Evolutionary conservation across 2,797 vertebrate genomes (phyloP).

Genomic region (Heliangelus exortis): DNA sequence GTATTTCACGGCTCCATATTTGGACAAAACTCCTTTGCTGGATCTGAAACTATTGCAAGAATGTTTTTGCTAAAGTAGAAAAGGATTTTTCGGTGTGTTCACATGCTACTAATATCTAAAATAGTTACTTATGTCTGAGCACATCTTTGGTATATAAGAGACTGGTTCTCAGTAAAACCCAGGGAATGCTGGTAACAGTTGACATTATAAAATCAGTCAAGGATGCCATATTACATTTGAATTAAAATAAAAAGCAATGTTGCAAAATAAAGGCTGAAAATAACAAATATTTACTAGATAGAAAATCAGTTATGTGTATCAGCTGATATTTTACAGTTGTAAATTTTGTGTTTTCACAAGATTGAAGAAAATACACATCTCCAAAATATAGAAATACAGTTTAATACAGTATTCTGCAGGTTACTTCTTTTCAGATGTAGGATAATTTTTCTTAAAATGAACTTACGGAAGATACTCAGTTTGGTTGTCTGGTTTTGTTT

Average conservation of each 20-base stretch:
- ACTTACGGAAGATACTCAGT: not conserved
- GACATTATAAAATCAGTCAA: not conserved
- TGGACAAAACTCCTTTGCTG: conserved; percentile 67
- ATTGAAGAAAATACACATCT: not conserved
- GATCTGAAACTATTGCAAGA: conserved; percentile 70
- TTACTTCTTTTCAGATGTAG: not conserved
- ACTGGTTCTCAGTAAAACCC: not conserved
- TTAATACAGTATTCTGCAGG: not conserved
- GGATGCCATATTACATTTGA: not conserved
- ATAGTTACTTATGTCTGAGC: conserved; percentile 44
- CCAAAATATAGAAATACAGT: not conserved
- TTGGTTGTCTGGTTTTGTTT: no score
- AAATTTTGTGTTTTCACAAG: not conserved
- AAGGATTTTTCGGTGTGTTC: conserved; percentile 42
- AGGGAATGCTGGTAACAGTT: not conserved
- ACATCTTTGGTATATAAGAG: not conserved
- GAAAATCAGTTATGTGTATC: not conserved
- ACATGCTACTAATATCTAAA: conserved; percentile 46
- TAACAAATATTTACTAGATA: not conserved
- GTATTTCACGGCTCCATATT: conserved; percentile 70
- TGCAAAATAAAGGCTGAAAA: not conserved
- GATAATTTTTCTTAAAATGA: not conserved
- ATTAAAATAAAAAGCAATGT: not conserved
- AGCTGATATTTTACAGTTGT: not conserved
- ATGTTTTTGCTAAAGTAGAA: conserved; percentile 66